phyloP scores from a whole-genome alignment of 2,797 vertebrate species.

The Xiphophorus birchmanni region DNA sequence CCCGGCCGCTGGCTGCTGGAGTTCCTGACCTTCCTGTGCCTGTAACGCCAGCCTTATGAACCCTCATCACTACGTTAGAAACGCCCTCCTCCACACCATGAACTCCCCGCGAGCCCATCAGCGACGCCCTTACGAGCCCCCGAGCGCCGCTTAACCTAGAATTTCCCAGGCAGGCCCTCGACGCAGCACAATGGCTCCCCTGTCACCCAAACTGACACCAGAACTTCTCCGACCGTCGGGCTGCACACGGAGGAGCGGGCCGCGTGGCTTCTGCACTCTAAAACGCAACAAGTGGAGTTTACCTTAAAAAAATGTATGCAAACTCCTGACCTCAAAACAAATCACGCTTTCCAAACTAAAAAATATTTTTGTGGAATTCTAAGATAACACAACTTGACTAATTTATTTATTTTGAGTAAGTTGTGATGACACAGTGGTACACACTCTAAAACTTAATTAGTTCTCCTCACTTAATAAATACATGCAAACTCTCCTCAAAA shows the following conservation, averaged over 20 bases:
- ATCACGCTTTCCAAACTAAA: no score
- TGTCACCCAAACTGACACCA: constrained; percentile 61
- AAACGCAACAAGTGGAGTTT: no score
- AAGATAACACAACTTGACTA: no score
- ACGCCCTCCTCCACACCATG: constrained; percentile 41
- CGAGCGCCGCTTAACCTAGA: constrained; percentile 51
- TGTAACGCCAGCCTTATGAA: constrained; percentile 62
- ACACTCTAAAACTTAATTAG: no score
- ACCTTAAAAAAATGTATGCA: no score
- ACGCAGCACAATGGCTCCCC: constrained; percentile 58
- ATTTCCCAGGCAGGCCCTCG: constrained; percentile 58
- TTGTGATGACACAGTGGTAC: no score
- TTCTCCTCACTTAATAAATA: no score
- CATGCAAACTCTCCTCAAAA: no score
- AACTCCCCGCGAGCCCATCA: constrained; percentile 70
- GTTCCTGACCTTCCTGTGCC: constrained; percentile 59
- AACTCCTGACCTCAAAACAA: no score
- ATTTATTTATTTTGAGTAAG: no score
- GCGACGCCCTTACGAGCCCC: constrained; percentile 60
- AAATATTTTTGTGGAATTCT: no score
- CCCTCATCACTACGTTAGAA: constrained; percentile 53
- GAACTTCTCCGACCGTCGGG: constrained; percentile 18
- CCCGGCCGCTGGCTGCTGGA: constrained; percentile 26
- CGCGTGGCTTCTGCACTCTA: constrained; percentile 14
- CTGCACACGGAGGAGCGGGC: constrained; percentile 19